Percentiles rank a stretch among this genome's conserved stretches.
Conservation (phyloP, 1,140 invertebrate species). For the Schlechtendalia chinensis region DNA sequence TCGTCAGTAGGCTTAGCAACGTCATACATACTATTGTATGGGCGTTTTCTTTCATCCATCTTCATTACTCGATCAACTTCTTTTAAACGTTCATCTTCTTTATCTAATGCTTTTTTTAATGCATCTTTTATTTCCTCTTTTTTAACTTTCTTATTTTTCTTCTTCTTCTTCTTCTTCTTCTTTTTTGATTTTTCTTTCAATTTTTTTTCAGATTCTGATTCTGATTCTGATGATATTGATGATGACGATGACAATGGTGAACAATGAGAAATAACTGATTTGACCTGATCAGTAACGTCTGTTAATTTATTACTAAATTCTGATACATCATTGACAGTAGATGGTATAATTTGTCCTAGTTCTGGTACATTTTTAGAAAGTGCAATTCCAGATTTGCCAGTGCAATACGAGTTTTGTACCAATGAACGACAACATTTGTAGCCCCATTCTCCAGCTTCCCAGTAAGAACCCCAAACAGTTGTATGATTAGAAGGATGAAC, state of each 20-base stretch:
- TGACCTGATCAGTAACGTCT: neutral
- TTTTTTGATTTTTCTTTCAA: slow-evolving; percentile 67
- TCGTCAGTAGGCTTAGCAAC: slow-evolving; percentile 81
- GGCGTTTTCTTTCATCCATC: slow-evolving; percentile 84
- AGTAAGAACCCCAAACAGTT: slow-evolving; percentile 93
- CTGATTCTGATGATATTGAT: slow-evolving; percentile 53
- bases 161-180: slow-evolving; percentile 59
- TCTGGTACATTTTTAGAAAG: slow-evolving; percentile 51
- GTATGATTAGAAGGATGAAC: slow-evolving; percentile 89
- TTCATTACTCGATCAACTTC: slow-evolving; percentile 67
- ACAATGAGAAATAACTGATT: neutral
- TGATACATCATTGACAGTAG: slow-evolving; percentile 55
- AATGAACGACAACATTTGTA: slow-evolving; percentile 94
- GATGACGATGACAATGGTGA: slow-evolving; percentile 21
- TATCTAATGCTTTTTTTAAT: slow-evolving; percentile 57
- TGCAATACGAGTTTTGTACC: slow-evolving; percentile 86
- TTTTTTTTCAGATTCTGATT: slow-evolving; percentile 70
- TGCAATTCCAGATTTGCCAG: slow-evolving; percentile 74
- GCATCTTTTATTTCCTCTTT: slow-evolving; percentile 55
- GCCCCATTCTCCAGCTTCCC: slow-evolving; percentile 90
- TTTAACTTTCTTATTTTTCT: slow-evolving; percentile 54
- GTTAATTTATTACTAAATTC: slow-evolving; percentile 57
- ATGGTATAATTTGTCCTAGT: slow-evolving; percentile 31
- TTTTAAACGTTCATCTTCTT: slow-evolving; percentile 59
- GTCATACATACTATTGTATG: slow-evolving; percentile 87